Evolutionary conservation across 35 echinoderm and acorn worm genomes (phyloP).

Genomic region (Ptychodera flava): DNA sequence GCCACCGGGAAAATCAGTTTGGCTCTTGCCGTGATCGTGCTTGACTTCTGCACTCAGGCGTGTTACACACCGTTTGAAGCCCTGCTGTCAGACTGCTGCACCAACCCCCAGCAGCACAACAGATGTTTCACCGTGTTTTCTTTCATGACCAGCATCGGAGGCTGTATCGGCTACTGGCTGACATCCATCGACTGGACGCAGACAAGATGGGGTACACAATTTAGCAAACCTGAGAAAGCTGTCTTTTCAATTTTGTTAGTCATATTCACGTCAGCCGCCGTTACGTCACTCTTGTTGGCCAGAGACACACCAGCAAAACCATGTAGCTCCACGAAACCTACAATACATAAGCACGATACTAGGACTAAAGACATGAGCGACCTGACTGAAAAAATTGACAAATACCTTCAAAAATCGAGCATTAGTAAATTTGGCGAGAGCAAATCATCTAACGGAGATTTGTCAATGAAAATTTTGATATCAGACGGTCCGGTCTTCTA

Average conservation of each 20-base stretch:
- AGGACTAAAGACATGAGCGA: background rate
- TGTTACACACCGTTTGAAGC: slow-evolving; percentile 79
- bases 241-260: slow-evolving; percentile 62
- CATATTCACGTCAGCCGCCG: slow-evolving; percentile 25
- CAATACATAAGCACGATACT: background rate
- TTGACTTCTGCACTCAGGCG: slow-evolving; percentile 85
- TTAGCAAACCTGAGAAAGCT: slow-evolving; percentile 58
- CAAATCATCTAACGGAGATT: background rate
- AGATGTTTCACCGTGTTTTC: slow-evolving; percentile 68
- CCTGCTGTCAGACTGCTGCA: slow-evolving; percentile 73
- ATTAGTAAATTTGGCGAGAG: background rate
- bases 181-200: slow-evolving; percentile 64
- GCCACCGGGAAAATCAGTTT: slow-evolving; percentile 26
- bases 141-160: slow-evolving; percentile 75
- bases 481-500: background rate
- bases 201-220: slow-evolving; percentile 19
- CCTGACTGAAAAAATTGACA: background rate
- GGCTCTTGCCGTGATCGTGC: slow-evolving; percentile 54
- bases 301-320: slow-evolving; percentile 47
- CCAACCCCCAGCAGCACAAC: slow-evolving; percentile 62
- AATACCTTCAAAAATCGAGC: background rate
- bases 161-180: slow-evolving; percentile 72
- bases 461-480: background rate
- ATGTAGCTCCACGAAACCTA: background rate
- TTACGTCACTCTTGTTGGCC: slow-evolving; percentile 44